These are phyloP conservation scores for Carpatolechia fugitivella DNA, from an alignment of 2,888 invertebrate genomes.

Conservation along the genomic window DNA sequence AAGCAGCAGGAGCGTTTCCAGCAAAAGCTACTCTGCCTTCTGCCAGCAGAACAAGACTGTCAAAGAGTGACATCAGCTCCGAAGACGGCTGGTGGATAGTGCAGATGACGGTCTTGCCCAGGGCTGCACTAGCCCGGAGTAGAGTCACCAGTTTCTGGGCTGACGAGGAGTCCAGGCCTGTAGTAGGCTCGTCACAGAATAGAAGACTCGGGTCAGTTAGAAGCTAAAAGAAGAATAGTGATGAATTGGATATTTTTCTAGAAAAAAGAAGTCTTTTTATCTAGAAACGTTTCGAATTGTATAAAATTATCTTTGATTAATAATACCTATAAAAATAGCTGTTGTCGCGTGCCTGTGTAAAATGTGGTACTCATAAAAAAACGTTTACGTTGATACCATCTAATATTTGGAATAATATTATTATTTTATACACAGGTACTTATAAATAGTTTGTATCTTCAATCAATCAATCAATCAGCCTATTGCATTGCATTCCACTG, in stretches of 20 bases:
- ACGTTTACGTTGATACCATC: too few species aligned
- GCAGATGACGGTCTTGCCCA: conserved; percentile 92
- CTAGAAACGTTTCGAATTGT: too few species aligned
- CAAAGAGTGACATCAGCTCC: conserved; percentile 90
- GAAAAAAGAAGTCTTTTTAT: too few species aligned
- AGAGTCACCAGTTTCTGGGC: conserved; percentile 90
- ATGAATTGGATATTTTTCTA: neutral
- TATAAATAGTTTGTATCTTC: too few species aligned
- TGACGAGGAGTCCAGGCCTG: conserved; percentile 94
- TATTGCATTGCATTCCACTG: too few species aligned
- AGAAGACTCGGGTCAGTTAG: conserved; percentile 94
- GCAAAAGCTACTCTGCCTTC: conserved; percentile 93
- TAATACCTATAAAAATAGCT: too few species aligned
- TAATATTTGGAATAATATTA: too few species aligned
- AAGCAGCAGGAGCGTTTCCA: conserved; percentile 80
- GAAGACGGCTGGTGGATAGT: conserved; percentile 97
- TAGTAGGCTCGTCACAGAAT: conserved; percentile 98
- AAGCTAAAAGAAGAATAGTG: conserved; percentile 68
- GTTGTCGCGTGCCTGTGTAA: too few species aligned
- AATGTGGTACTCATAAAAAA: too few species aligned
- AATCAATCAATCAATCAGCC: too few species aligned
- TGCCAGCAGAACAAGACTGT: conserved; percentile 86
- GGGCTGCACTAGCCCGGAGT: conserved; percentile 83
- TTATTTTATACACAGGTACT: too few species aligned
- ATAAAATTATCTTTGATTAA: too few species aligned